These are phyloP conservation scores for Sebastes vulpes DNA, from an alignment of 2,797 vertebrate species.

Conservation along the genomic window DNA sequence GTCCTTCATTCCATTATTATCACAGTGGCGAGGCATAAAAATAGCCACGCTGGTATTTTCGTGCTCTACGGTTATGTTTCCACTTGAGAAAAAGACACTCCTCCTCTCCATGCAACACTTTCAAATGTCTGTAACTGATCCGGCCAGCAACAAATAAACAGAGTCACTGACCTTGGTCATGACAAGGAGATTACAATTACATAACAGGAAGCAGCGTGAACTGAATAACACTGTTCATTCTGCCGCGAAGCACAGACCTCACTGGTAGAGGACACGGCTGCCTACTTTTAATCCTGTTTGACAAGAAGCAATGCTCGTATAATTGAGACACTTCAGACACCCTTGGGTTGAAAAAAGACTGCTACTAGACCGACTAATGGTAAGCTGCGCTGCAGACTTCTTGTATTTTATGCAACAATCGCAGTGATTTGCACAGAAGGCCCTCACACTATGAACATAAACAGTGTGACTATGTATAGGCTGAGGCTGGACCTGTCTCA, in stretches of 20 bases:
- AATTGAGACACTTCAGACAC: slow-evolving; percentile 18
- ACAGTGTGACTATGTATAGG: slow-evolving; percentile 27
- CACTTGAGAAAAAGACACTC: slow-evolving; percentile 30
- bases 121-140: slow-evolving; percentile 56
- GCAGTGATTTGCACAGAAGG: not conserved
- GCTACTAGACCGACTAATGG: not conserved
- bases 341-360: not conserved
- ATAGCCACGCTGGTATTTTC: slow-evolving; percentile 51
- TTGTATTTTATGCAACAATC: slow-evolving; percentile 5
- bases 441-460: slow-evolving; percentile 18
- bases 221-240: slow-evolving; percentile 22
- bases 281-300: slow-evolving; percentile 33
- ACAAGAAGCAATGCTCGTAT: slow-evolving; percentile 16
- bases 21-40: slow-evolving; percentile 45
- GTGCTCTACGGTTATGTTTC: slow-evolving; percentile 8
- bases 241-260: slow-evolving; percentile 15
- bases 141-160: slow-evolving; percentile 64
- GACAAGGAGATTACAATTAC: slow-evolving; percentile 56
- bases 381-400: not conserved
- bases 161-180: slow-evolving; percentile 48
- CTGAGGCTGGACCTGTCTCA: slow-evolving; percentile 8
- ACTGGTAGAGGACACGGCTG: not conserved
- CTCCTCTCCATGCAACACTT: slow-evolving; percentile 10
- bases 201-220: slow-evolving; percentile 69
- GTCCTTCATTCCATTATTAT: slow-evolving; percentile 50